Percentiles rank a stretch among this genome's conserved stretches.
Evolutionary conservation across 2,113 vertebrate genomes (phyloP).

Genomic region (Micronycteris hirsuta): DNA sequence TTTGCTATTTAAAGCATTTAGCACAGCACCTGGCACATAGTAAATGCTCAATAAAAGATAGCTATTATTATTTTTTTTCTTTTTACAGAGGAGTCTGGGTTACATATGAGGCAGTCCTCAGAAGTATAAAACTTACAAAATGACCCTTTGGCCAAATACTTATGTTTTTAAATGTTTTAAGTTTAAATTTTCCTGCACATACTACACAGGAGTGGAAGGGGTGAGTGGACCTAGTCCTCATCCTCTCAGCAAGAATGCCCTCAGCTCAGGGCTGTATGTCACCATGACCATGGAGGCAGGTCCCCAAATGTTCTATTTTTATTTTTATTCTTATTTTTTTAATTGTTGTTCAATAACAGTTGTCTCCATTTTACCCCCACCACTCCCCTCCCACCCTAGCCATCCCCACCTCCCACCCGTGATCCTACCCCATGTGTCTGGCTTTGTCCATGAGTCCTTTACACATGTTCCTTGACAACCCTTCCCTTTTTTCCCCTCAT

Average conservation of each 20-base stretch:
- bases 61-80: not conserved
- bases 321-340: too few species aligned
- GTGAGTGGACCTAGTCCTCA: not conserved
- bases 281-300: not conserved
- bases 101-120: not conserved
- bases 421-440: too few species aligned
- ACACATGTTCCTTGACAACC: too few species aligned
- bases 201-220: too few species aligned
- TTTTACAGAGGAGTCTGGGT: not conserved
- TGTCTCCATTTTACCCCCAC: too few species aligned
- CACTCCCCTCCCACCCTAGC: too few species aligned
- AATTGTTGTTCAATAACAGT: too few species aligned
- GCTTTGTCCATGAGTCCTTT: too few species aligned
- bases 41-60: conserved; percentile 31
- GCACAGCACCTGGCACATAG: not conserved
- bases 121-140: not conserved
- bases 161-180: not conserved
- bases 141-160: not conserved
- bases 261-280: not conserved
- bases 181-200: not conserved
- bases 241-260: not conserved
- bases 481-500: too few species aligned
- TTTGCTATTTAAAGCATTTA: not conserved
- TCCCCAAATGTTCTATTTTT: conserved; percentile 27
- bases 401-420: too few species aligned